Conservation (phyloP, 2,888 invertebrate species). For the Melinopterus prodromus region DNA sequence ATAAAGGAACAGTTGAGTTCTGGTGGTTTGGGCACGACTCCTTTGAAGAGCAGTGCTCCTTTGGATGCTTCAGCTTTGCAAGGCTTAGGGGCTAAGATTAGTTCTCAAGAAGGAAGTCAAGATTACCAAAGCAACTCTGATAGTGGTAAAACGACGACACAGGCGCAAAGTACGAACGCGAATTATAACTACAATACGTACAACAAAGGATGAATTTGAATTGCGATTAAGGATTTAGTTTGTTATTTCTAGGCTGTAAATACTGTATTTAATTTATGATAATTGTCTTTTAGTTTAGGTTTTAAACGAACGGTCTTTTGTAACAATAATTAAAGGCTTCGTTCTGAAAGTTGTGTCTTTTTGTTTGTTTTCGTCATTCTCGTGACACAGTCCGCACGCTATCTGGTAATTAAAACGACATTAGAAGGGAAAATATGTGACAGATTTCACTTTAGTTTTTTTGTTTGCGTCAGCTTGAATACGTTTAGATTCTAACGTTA, state of each 20-base stretch:
- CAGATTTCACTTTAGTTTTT: not conserved
- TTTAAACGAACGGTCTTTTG: not conserved
- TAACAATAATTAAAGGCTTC: not conserved
- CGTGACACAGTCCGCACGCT: not conserved
- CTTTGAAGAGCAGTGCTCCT: slow-evolving; percentile 30
- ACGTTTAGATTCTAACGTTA: not conserved
- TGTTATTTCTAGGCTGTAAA: not conserved
- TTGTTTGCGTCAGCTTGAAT: not conserved
- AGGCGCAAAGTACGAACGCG: slow-evolving; percentile 4
- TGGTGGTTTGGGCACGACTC: slow-evolving; percentile 30
- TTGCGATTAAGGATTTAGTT: slow-evolving; percentile 4
- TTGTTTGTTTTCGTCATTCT: not conserved
- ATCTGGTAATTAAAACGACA: not conserved
- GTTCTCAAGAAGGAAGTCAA: slow-evolving; percentile 10
- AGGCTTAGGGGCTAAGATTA: not conserved
- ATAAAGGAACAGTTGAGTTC: slow-evolving; percentile 55
- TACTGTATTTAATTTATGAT: not conserved
- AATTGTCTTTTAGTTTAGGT: not conserved
- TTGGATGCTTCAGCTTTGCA: slow-evolving; percentile 13
- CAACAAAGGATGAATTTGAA: not conserved
- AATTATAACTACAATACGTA: slow-evolving; percentile 4
- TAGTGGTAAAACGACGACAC: not conserved
- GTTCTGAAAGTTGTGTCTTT: not conserved
- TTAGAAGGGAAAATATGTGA: not conserved
- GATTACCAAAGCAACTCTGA: slow-evolving; percentile 9